phyloP scores from a whole-genome alignment of 1,140 invertebrate genomes.

The Myzus persicae region DNA sequence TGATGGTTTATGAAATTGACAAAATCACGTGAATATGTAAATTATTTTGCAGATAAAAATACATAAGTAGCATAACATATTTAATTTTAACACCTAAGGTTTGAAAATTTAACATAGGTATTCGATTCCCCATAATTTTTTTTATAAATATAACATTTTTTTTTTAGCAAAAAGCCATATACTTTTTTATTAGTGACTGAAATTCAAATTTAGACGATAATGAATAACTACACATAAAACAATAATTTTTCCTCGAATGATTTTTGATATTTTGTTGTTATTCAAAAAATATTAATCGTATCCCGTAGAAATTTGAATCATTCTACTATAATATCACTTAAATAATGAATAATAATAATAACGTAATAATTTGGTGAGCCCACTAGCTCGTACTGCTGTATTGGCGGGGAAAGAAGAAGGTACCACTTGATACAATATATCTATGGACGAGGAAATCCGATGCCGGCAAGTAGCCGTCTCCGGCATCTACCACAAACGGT shows the following conservation, averaged over 20 bases:
- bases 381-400: background rate
- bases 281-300: background rate
- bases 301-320: background rate
- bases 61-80: no score
- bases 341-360: background rate
- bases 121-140: no score
- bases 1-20: no score
- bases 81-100: no score
- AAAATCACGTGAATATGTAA: no score
- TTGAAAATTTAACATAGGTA: no score
- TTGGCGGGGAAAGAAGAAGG: background rate
- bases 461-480: constrained; percentile 19
- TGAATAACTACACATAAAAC: no score
- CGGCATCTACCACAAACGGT: constrained; percentile 29
- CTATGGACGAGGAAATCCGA: constrained; percentile 1
- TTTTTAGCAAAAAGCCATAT: no score
- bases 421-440: constrained; percentile 34
- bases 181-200: no score
- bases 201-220: no score
- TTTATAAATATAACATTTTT: no score
- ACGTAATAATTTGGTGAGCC: background rate
- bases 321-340: background rate
- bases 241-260: no score
- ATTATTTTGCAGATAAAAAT: background rate
- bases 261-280: background rate